Percentiles rank a stretch among this genome's conserved stretches.
These are phyloP conservation scores for Diceros bicornis DNA, from an alignment of 2,797 vertebrate genomes.

Conservation along the genomic window DNA sequence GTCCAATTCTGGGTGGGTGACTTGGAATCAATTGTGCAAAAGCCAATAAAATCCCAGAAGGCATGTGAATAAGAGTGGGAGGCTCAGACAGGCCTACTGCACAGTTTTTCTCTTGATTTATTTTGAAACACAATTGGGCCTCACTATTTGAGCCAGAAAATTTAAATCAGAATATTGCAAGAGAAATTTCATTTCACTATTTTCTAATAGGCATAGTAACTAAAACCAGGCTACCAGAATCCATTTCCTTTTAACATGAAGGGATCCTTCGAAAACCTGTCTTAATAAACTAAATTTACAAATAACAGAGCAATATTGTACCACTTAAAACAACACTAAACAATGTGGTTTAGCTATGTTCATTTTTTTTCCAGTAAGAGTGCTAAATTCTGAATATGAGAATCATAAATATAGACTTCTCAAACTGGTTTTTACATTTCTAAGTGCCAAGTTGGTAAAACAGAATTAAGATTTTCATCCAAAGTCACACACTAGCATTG, in stretches of 20 bases:
- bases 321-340: neutral
- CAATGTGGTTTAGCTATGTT: neutral
- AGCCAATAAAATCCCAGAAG: constrained; percentile 60
- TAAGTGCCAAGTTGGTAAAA: neutral
- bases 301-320: neutral
- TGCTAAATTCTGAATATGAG: constrained; percentile 41
- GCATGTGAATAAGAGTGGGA: neutral
- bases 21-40: constrained; percentile 67
- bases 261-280: neutral
- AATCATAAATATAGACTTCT: constrained; percentile 13
- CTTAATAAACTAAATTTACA: constrained; percentile 11
- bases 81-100: neutral
- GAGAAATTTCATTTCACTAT: constrained; percentile 37
- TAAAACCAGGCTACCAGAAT: constrained; percentile 42
- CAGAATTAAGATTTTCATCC: constrained; percentile 17
- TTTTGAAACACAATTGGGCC: constrained; percentile 59
- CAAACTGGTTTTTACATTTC: constrained; percentile 2
- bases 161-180: constrained; percentile 19
- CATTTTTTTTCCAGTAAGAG: neutral
- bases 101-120: constrained; percentile 23
- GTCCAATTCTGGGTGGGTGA: constrained; percentile 59
- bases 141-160: constrained; percentile 48
- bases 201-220: constrained; percentile 12
- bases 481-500: neutral
- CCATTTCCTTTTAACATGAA: neutral